phyloP scores from a whole-genome alignment of 2,113 vertebrate species.

The Thermophis baileyi region DNA sequence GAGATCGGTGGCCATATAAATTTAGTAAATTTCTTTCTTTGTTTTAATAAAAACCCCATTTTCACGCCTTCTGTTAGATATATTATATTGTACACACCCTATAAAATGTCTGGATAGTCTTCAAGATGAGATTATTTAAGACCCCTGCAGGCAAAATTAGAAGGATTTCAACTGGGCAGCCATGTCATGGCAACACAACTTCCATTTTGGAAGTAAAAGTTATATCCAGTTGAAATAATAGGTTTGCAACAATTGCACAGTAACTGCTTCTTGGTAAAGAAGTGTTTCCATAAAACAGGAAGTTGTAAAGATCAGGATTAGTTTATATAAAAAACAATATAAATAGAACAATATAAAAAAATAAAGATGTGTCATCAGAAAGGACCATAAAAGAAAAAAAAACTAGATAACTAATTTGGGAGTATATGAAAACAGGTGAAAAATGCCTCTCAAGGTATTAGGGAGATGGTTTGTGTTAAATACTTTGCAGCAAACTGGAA shows the following conservation, averaged over 20 bases:
- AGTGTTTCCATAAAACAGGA: background rate
- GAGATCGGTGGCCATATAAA: background rate
- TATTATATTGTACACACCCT: conserved; percentile 28
- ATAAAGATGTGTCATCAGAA: background rate
- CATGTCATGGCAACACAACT: background rate
- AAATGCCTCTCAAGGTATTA: background rate
- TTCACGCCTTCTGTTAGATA: conserved; percentile 1
- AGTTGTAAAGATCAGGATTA: background rate
- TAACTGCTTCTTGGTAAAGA: background rate
- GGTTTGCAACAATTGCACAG: background rate
- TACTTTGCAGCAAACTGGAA: background rate
- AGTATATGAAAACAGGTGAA: background rate
- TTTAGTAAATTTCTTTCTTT: background rate
- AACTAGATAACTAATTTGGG: background rate
- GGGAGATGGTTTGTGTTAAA: background rate
- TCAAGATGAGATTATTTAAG: conserved; percentile 3
- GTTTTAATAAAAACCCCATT: background rate
- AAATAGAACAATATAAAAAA: background rate
- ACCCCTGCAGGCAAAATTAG: background rate
- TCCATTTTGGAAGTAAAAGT: conserved; percentile 1
- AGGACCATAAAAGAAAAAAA: background rate
- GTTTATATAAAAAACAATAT: background rate
- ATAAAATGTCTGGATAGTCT: conserved; percentile 5
- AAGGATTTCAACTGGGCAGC: background rate
- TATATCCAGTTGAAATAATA: background rate